Conservation (phyloP, 2,113 vertebrate species). For the Scartelaos histophorus region DNA sequence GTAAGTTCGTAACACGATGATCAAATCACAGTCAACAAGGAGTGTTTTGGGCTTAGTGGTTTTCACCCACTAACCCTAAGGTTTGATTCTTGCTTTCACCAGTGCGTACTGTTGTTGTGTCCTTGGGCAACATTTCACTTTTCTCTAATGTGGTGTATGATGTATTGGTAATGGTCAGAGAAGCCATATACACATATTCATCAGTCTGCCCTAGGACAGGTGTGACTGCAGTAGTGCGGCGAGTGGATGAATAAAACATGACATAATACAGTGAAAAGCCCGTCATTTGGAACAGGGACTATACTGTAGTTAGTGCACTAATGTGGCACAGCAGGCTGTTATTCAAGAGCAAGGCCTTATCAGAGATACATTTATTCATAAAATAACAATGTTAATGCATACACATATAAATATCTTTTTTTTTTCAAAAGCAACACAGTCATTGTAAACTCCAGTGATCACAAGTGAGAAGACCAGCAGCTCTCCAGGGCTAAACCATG, state of each 20-base stretch:
- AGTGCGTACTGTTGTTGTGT: neutral
- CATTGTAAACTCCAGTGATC: slow-evolving; percentile 19
- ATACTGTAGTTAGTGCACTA: too few relatives aligned
- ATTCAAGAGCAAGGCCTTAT: neutral
- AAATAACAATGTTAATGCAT: slow-evolving; percentile 13
- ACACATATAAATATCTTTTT: slow-evolving; percentile 8
- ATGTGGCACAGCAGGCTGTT: neutral
- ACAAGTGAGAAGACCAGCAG: slow-evolving; percentile 46
- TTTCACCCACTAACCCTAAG: too few relatives aligned
- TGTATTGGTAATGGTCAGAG: neutral
- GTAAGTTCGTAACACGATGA: too few relatives aligned
- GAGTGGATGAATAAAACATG: too few relatives aligned
- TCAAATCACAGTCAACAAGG: too few relatives aligned
- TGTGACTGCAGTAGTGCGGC: too few relatives aligned
- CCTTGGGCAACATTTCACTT: neutral
- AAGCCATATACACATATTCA: neutral
- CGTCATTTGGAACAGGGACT: too few relatives aligned
- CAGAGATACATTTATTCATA: slow-evolving; percentile 16
- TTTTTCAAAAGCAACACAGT: neutral
- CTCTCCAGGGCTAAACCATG: slow-evolving; percentile 55
- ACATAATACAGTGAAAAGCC: too few relatives aligned
- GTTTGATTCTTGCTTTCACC: neutral
- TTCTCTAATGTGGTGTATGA: neutral
- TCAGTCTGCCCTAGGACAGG: too few relatives aligned
- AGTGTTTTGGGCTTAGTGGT: too few relatives aligned